Base-by-base conservation (phyloP, 1,140 invertebrate genomes). In the Zophobas atratus region DNA sequence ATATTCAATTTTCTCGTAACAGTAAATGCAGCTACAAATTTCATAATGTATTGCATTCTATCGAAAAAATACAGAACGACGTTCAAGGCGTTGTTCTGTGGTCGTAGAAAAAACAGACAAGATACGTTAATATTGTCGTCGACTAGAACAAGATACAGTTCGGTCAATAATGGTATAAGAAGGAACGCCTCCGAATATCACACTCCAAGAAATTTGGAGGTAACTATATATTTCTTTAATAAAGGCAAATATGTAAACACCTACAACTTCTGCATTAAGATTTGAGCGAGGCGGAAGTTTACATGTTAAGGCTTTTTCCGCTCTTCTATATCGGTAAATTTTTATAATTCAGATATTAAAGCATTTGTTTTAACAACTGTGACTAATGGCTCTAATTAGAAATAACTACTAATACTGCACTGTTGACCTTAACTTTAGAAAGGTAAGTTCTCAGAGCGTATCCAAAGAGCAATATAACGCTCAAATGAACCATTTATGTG, bases 61-160 rank as follows among this genome's bases (percentile, higher is more conserved):
- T 94, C 93, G 79, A 92, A 93, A 83, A 93, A 93, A 81, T 95
- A 94, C 87, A 88, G 94, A 36, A 90, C 90, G 76, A 95, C 93
- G 2, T 92, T 95, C 77, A 87, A 91, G 51, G 84, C 88, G 41
- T 88, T 94, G 1, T 91, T 94, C 82, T 91, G 85, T 8, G 84
- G 86, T 3, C 85, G 87, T 70, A 84, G 72, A 38, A 77, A 79
- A 38, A 83, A 80, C 20, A 75, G 81, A 39, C 77, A 81, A 70
- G 82, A 85, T 56, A 81, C 81, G 2, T 72, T 81, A 0, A 55
- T 77, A 4, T 70, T 82, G 43, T 77, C 80, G 2, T 75, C 79
- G 1, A 67, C 78, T 33, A 83, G 76, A 77, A 73, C 77, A 57
- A 51, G 8, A 79, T 73, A 82, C 70, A 81, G 80, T 71, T 75